Evolutionary conservation across 2,113 vertebrate species (phyloP), one percentile per base, ranked within the genome.

Genomic region (Odocoileus virginianus): DNA sequence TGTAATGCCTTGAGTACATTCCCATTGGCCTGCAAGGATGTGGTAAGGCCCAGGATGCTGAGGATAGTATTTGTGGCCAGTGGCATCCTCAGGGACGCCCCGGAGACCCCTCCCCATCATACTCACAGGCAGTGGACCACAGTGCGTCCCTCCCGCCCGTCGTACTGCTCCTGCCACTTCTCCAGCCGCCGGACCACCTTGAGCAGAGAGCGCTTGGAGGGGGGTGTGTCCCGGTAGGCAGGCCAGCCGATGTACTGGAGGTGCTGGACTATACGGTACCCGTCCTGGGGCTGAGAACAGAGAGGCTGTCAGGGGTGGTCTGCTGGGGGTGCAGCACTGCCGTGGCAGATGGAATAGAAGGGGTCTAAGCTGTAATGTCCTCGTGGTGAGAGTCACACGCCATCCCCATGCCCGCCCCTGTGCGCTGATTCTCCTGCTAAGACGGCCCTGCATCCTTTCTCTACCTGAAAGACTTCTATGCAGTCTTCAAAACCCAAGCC

Each of bases 181-280:
- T 99, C 99, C 98, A 99, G 96, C 95, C 99, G 98, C 74, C 99
- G 97, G 61, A 99, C 99, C 98, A 99, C 98, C 98, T 99, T 99
- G 71, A 99, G 99, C 96, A 99, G 99, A 36, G 99, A 99, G 96
- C 99, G 99, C 76, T 99, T 99, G 54, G 99, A 99, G 76, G 99
- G 99, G 1, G 99, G 99, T 0, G 99, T 99, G 99, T 99, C 99
- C 97, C 99, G 98, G 98, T 99, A 99, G 0, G 99, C 99, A 0
- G 99, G 99, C 99, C 99, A 99, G 97, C 99, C 99, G 4, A 99
- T 99, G 98, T 99, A 99, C 99, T 99, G 99, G 96, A 99, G 99
- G 97, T 99, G 99, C 98, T 99, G 99, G 79, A 99, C 99, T 76
- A 99, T 99, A 47, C 99, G 99, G 54, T 99, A 99, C 2, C 99